Evolutionary conservation across 92 coral and sea anemone genomes (phyloP), one percentile per base, ranked within the genome.

Genomic region (Paragorgia papillata): DNA sequence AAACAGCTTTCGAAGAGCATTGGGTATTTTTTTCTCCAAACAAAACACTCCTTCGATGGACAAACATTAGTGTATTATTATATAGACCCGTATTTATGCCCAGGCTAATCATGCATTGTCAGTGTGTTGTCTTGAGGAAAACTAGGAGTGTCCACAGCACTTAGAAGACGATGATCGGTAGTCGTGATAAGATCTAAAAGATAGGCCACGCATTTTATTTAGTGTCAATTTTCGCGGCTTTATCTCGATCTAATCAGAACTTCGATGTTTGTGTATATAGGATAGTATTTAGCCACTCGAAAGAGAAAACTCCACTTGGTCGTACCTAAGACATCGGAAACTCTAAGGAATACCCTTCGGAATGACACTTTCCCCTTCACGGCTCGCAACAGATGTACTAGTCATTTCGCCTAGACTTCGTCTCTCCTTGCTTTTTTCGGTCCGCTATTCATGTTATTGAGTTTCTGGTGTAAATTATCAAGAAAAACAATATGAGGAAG

Each of bases 391-490:
- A 71, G 62, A 53, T 70, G 77, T 35, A 35, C 32, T 53, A 19
- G 48, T 10, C 63, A 35, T 71, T 71, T 35, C 17, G 4, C 63
- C n/a, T 22, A 71, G 50, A 43, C 48, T 1, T 29, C 22, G 63
- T 55, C 49, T 35, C 35, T 15, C 57, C 6, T 24, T 22, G n/a
- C n/a, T n/a, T 53, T 28, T 44, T 51, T 70, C 77, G 77, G 77
- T 34, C 49, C 14, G 7, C 53, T 25, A 71, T 71, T 71, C 31
- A 71, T 37, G 31, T 54, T 32, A 71, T 53, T 71, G 35, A 26
- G 62, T 48, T 71, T 37, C 78, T 71, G 64, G 78, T 71, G 78
- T 55, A 71, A 71, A 71, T 71, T 71, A 71, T 71, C 64, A 27
- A 71, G 64, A 71, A 53, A 71, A 71, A 71, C 78, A 71, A 71